Percentiles rank a stretch among this genome's conserved stretches.
Evolutionary conservation across 1,140 invertebrate species (phyloP).

Genomic region (Colletes latitarsis): DNA sequence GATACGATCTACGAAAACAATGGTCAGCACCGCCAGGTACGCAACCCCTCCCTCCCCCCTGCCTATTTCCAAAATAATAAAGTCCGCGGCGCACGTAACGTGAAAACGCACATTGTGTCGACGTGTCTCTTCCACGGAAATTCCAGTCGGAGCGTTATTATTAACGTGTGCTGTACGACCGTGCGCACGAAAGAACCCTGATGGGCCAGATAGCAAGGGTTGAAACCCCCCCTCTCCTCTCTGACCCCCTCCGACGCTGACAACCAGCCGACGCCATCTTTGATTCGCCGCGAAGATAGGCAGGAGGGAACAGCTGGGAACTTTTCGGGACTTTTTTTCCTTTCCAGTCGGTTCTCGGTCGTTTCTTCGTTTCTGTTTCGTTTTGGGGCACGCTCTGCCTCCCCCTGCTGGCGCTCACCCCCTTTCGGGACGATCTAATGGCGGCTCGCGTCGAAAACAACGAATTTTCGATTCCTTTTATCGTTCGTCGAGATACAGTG

Average conservation of each 20-base stretch:
- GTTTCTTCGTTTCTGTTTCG: slow-evolving; percentile 6
- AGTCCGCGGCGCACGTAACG: slow-evolving; percentile 62
- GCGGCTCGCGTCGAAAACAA: too few relatives aligned
- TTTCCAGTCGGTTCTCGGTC: background rate
- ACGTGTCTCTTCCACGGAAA: slow-evolving; percentile 59
- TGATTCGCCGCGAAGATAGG: slow-evolving; percentile 74
- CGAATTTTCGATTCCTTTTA: too few relatives aligned
- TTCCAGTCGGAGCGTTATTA: slow-evolving; percentile 51
- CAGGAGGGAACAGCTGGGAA: slow-evolving; percentile 76
- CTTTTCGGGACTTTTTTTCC: slow-evolving; percentile 61
- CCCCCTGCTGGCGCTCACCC: background rate
- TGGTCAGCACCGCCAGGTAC: slow-evolving; percentile 70
- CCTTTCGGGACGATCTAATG: too few relatives aligned
- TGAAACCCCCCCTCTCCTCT: slow-evolving; percentile 64
- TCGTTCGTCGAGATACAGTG: too few relatives aligned
- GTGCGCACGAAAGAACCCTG: slow-evolving; percentile 44
- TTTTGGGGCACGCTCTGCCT: too few relatives aligned
- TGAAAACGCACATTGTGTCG: slow-evolving; percentile 60
- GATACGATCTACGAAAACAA: slow-evolving; percentile 76
- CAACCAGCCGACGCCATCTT: slow-evolving; percentile 71
- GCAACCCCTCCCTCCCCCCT: background rate
- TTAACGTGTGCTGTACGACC: slow-evolving; percentile 35
- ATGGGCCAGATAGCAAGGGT: slow-evolving; percentile 79
- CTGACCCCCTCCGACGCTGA: slow-evolving; percentile 16
- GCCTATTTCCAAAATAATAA: slow-evolving; percentile 63